phyloP scores from a whole-genome alignment of 2,113 vertebrate species.

The Sorex fumeus region DNA sequence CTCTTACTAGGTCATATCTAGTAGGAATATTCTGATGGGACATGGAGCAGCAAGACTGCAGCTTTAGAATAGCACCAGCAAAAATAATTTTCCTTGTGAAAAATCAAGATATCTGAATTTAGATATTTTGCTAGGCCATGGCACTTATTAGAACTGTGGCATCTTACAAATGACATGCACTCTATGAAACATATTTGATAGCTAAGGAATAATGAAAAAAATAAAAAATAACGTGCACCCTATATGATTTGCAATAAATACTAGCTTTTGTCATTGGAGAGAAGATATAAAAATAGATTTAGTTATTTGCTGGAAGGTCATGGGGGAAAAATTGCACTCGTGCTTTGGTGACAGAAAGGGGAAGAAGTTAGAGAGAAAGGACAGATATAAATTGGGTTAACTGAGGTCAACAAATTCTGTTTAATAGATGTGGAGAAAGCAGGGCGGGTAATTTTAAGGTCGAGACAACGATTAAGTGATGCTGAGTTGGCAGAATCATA shows the following conservation, averaged over 20 bases:
- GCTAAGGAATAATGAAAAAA: neutral
- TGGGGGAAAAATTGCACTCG: neutral
- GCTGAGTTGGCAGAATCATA: neutral
- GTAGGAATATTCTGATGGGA: neutral
- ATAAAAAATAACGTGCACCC: neutral
- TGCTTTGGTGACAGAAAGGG: neutral
- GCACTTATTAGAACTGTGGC: neutral
- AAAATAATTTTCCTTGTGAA: neutral
- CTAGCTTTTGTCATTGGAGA: neutral
- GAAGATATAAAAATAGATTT: neutral
- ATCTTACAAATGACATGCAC: neutral
- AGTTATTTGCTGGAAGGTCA: neutral
- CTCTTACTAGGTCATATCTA: slow-evolving; percentile 16
- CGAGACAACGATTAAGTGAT: neutral
- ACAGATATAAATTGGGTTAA: neutral
- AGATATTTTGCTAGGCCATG: neutral
- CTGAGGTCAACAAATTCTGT: neutral
- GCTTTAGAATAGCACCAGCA: neutral
- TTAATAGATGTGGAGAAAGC: neutral
- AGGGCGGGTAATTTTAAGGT: neutral
- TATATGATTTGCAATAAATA: neutral
- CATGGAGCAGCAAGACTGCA: neutral
- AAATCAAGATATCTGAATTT: neutral
- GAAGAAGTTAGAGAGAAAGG: neutral
- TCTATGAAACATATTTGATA: neutral